These are phyloP conservation scores for Darevskia mixta DNA, from an alignment of 2,797 vertebrate species.

Conservation along the genomic window DNA sequence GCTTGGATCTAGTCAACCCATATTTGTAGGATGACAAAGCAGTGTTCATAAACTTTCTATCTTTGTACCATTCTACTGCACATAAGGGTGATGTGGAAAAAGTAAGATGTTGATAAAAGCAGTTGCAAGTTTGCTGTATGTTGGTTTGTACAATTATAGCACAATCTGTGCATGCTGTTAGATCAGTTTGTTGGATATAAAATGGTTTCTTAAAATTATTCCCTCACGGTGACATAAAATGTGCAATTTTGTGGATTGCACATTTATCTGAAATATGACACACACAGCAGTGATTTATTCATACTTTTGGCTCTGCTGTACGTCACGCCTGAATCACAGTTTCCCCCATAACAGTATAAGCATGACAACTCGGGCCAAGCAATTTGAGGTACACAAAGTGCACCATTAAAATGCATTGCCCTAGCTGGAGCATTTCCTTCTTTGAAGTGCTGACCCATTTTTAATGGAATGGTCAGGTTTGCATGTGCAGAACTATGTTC, in stretches of 20 bases:
- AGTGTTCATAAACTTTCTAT: not conserved
- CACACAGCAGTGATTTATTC: not conserved
- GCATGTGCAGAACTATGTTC: not conserved
- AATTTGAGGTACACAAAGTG: not conserved
- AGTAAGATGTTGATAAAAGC: not conserved
- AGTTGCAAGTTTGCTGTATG: not conserved
- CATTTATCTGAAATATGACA: not conserved
- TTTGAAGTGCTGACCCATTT: not conserved
- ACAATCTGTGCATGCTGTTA: not conserved
- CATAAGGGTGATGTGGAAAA: not conserved
- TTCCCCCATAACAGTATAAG: not conserved
- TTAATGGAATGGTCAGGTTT: not conserved
- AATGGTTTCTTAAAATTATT: not conserved
- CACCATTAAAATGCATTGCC: not conserved
- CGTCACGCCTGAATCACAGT: not conserved
- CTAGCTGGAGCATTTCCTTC: not conserved
- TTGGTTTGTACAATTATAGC: not conserved
- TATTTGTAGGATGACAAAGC: not conserved
- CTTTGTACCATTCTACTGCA: not conserved
- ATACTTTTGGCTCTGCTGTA: not conserved
- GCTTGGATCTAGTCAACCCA: not conserved
- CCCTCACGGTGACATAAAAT: not conserved
- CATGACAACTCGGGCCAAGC: not conserved
- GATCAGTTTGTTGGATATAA: not conserved
- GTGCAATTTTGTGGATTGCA: not conserved